Evolutionary conservation across 1,140 invertebrate species (phyloP).

Genomic region (Dendroctonus valens): DNA sequence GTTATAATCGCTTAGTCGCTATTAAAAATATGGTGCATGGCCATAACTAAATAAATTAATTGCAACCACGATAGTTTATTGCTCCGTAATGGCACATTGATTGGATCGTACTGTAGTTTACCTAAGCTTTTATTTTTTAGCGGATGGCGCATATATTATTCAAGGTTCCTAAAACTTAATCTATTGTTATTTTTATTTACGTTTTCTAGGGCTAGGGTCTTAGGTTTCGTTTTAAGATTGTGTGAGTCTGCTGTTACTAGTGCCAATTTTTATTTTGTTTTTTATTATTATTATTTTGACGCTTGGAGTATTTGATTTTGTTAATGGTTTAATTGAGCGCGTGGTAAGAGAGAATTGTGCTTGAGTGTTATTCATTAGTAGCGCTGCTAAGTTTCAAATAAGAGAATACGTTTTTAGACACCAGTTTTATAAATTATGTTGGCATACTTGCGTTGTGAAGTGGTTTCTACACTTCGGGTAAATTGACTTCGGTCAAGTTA

Average conservation of each 20-base stretch:
- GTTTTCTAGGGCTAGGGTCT: slow-evolving; percentile 7
- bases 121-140: slow-evolving; percentile 10
- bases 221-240: slow-evolving; percentile 14
- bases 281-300: slow-evolving; percentile 18
- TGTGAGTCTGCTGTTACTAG: slow-evolving; percentile 24
- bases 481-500: too few relatives aligned
- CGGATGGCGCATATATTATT: slow-evolving; percentile 14
- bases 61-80: too few relatives aligned
- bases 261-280: slow-evolving; percentile 26
- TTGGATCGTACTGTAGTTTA: background rate
- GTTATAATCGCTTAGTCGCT: too few relatives aligned
- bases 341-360: slow-evolving; percentile 6
- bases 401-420: too few relatives aligned
- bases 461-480: too few relatives aligned
- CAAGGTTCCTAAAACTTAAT: slow-evolving; percentile 28
- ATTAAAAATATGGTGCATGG: too few relatives aligned
- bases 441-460: too few relatives aligned
- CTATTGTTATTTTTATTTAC: slow-evolving; percentile 21
- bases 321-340: slow-evolving; percentile 17
- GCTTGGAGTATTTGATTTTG: slow-evolving; percentile 20
- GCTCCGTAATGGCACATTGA: background rate
- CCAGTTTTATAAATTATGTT: background rate
- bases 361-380: slow-evolving; percentile 7
- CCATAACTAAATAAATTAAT: too few relatives aligned
- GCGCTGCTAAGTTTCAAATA: background rate